phyloP scores from a whole-genome alignment of 2,797 vertebrate species.

The Poecile montanus region DNA sequence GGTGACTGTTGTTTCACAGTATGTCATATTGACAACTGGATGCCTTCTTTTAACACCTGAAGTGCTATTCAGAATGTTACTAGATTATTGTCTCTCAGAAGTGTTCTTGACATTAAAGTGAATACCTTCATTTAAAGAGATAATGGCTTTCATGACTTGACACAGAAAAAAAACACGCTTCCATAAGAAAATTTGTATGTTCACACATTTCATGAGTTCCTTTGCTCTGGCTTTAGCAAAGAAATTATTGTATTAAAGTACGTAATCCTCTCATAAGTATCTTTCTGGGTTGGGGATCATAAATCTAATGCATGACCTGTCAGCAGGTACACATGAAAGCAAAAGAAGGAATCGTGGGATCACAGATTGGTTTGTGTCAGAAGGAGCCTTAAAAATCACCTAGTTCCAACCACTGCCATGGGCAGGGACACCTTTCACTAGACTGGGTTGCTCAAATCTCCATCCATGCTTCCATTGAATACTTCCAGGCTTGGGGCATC shows the following conservation, averaged over 20 bases:
- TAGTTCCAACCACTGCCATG: neutral
- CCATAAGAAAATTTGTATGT: neutral
- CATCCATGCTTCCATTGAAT: neutral
- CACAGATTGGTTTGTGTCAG: neutral
- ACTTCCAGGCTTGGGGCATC: neutral
- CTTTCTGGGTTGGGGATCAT: neutral
- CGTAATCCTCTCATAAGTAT: neutral
- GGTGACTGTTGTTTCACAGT: conserved; percentile 10
- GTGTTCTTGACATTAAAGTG: neutral
- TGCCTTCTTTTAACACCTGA: conserved; percentile 17
- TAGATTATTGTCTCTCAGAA: neutral
- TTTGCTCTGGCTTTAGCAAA: neutral
- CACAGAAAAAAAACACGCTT: neutral
- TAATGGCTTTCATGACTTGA: neutral
- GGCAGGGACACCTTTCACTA: neutral
- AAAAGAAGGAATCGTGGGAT: neutral
- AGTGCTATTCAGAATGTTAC: neutral
- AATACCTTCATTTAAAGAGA: neutral
- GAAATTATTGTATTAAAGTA: neutral
- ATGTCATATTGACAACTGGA: neutral
- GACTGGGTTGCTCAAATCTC: neutral
- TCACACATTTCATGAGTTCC: neutral
- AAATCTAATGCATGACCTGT: neutral
- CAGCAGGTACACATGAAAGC: neutral
- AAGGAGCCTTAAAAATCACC: neutral